Percentiles rank a stretch among this genome's conserved stretches.
Conservation (phyloP, 1,140 invertebrate species). For the Magallana gigas region DNA sequence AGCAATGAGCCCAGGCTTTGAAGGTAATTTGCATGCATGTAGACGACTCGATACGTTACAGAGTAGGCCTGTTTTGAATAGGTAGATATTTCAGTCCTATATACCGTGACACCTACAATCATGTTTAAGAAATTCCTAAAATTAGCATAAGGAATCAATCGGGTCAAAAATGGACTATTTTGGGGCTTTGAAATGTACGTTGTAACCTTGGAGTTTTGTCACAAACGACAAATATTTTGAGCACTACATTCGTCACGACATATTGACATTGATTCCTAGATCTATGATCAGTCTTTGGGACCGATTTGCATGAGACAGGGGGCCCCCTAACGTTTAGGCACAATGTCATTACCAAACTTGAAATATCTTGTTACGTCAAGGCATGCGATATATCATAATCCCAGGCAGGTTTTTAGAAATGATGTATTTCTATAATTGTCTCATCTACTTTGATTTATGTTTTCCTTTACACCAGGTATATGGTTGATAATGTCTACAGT, state of each 20-base stretch:
- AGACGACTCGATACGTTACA: no score
- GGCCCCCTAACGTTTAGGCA: neutral
- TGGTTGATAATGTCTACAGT: no score
- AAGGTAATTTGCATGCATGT: no score
- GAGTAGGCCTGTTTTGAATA: no score
- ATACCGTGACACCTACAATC: no score
- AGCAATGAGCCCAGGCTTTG: no score
- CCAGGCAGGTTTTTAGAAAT: neutral
- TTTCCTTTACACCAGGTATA: neutral
- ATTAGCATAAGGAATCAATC: neutral
- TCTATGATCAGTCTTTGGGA: conserved; percentile 5
- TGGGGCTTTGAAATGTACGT: neutral
- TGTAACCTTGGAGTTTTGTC: neutral
- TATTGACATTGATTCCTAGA: neutral
- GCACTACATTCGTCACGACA: neutral
- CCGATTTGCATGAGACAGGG: neutral
- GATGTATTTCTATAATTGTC: neutral
- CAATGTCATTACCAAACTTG: conserved; percentile 23
- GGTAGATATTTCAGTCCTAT: no score
- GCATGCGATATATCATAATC: neutral
- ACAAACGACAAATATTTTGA: neutral
- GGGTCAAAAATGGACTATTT: neutral
- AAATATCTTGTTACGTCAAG: neutral
- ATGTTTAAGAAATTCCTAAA: conserved; percentile 5
- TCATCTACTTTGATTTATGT: neutral